A percentile compares a stretch with the other conserved stretches of the same genome.
Conservation (phyloP, 2,888 invertebrate species). For the Molorchus minor region DNA sequence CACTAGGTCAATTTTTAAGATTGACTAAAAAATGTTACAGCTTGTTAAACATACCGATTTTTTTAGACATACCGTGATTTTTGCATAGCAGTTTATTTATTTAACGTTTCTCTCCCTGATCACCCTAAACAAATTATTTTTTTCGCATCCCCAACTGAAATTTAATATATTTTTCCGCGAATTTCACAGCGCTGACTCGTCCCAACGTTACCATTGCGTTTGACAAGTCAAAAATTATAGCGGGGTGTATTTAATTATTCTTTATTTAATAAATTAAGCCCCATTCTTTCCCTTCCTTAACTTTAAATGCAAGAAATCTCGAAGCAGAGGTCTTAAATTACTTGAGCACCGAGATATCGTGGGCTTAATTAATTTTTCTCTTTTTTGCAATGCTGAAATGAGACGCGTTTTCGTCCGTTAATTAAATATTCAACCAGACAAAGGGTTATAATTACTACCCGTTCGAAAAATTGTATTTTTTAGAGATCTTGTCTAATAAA, state of each 20-base stretch:
- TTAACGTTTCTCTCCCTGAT: no score
- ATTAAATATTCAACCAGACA: conserved; percentile 16
- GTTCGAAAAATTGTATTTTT: no score
- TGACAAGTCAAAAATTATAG: conserved; percentile 52
- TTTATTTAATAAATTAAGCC: conserved; percentile 54
- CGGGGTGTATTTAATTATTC: conserved; percentile 54
- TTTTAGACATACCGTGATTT: no score
- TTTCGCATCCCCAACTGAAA: conserved; percentile 33
- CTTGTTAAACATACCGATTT: no score
- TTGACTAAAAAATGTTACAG: no score
- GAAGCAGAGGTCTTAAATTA: conserved; percentile 25
- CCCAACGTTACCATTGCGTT: conserved; percentile 48
- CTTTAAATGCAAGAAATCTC: conserved; percentile 28
- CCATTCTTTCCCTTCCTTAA: conserved; percentile 42
- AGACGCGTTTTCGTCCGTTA: conserved; percentile 19
- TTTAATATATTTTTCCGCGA: conserved; percentile 42
- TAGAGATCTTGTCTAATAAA: no score
- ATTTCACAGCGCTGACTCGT: conserved; percentile 38
- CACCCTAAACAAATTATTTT: no score
- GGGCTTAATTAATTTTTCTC: conserved; percentile 26
- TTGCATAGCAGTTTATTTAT: no score
- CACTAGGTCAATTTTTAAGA: no score
- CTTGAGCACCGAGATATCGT: conserved; percentile 10
- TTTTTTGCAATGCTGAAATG: conserved; percentile 3
- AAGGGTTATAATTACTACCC: no score